phyloP scores from a whole-genome alignment of 2,797 vertebrate species.

The Rhinella marina region DNA sequence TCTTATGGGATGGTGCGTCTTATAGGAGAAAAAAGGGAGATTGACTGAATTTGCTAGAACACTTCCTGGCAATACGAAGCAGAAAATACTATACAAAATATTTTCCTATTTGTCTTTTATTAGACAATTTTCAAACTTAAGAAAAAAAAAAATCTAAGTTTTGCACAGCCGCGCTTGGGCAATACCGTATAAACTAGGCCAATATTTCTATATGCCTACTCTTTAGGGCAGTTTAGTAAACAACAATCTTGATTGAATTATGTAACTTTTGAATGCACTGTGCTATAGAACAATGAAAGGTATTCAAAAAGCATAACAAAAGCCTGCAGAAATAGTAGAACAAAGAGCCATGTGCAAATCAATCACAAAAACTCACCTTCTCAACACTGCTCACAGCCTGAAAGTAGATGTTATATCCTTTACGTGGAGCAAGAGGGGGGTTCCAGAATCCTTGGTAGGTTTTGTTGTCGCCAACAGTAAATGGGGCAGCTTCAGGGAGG shows the following conservation, averaged over 20 bases:
- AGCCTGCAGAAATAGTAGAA: background rate
- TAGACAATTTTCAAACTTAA: no score
- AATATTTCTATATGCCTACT: no score
- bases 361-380: conserved; percentile 79
- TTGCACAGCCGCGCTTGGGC: no score
- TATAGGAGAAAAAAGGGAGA: no score
- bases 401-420: conserved; percentile 99
- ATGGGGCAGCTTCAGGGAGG: conserved; percentile 89
- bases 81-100: no score
- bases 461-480: conserved; percentile 97
- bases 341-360: background rate
- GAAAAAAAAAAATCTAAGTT: no score
- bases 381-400: conserved; percentile 99
- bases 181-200: no score
- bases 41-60: no score
- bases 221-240: no score
- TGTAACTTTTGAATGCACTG: background rate
- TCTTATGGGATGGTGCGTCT: no score
- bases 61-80: no score
- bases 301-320: background rate
- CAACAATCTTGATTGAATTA: background rate
- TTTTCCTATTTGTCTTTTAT: no score
- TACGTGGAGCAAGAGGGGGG: conserved; percentile 91
- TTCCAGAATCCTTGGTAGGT: conserved; percentile 98
- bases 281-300: background rate